A percentile compares a stretch with the other conserved stretches of the same genome.
phyloP scores from a whole-genome alignment of 2,113 vertebrate species.

The Cnemophilus loriae region DNA sequence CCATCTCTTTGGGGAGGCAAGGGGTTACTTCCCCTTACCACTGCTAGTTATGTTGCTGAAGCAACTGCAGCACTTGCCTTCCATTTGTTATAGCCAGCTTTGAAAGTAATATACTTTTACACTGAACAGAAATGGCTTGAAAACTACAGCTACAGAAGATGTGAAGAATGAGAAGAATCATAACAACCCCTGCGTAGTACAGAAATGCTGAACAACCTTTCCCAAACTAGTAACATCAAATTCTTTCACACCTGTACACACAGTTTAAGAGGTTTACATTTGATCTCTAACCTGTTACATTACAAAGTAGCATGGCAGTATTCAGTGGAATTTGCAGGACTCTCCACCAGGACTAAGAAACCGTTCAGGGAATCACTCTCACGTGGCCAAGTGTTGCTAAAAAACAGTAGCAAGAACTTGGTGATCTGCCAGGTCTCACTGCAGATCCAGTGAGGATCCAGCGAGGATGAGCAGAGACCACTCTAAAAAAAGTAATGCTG shows the following conservation, averaged over 20 bases:
- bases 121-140: background rate
- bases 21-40: background rate
- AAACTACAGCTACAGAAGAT: background rate
- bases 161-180: background rate
- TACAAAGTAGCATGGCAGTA: background rate
- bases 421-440: background rate
- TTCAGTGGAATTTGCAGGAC: background rate
- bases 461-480: background rate
- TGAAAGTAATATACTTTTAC: background rate
- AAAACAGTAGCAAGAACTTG: background rate
- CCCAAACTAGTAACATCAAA: background rate
- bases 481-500: background rate
- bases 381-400: background rate
- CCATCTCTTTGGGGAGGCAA: background rate
- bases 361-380: background rate
- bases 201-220: background rate
- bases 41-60: background rate
- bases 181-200: background rate
- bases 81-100: background rate
- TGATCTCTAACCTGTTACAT: background rate
- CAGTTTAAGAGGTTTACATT: background rate
- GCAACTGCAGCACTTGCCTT: background rate
- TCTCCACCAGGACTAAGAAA: background rate
- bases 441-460: background rate
- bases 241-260: background rate